Evolutionary conservation across 2,797 vertebrate genomes (phyloP).

Genomic region (Dermochelys coriacea): DNA sequence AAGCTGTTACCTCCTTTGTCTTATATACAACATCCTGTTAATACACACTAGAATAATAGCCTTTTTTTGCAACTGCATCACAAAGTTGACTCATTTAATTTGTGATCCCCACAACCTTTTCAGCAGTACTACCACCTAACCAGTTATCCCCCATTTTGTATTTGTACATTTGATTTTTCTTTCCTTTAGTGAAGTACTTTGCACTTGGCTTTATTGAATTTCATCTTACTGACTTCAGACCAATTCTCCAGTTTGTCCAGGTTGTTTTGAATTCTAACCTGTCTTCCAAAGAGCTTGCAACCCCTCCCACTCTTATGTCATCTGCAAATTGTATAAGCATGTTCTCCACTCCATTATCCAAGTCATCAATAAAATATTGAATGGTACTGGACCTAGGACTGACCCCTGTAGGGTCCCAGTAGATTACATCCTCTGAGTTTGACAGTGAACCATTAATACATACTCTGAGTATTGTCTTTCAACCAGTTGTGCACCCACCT

Average conservation of each 20-base stretch:
- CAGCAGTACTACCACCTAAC: background rate
- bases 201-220: background rate
- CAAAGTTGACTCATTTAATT: too few relatives aligned
- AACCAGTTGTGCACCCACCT: background rate
- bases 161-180: background rate
- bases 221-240: background rate
- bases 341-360: background rate
- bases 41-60: too few relatives aligned
- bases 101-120: too few relatives aligned
- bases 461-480: background rate
- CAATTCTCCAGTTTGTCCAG: background rate
- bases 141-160: background rate
- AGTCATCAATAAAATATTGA: background rate
- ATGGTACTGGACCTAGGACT: background rate
- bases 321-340: background rate
- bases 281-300: background rate
- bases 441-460: background rate
- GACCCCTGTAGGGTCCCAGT: background rate
- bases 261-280: background rate
- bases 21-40: too few relatives aligned
- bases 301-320: background rate
- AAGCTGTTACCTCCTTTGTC: too few relatives aligned
- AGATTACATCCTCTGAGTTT: background rate
- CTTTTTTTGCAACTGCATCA: too few relatives aligned
- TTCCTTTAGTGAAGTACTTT: background rate